Base-by-base conservation (phyloP, 2,888 invertebrate species). In the Patella ulyssiponensis region DNA sequence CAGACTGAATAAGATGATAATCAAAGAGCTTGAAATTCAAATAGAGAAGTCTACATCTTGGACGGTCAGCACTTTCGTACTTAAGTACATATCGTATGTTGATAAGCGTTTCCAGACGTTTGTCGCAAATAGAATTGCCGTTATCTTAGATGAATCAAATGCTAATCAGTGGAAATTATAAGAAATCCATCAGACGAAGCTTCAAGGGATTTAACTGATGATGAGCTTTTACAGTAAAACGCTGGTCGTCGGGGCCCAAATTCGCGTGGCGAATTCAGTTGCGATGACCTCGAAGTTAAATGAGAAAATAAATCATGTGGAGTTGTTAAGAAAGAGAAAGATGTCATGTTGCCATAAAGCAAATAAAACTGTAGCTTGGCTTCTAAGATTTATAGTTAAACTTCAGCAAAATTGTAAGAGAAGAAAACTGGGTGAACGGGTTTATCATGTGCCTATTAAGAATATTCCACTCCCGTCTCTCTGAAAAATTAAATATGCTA, bases 81-180 rank as follows among this genome's bases (percentile, higher is more conserved):
- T 27, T 3, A 27, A 27, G 27, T 71, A 76, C 20, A 44, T 73
- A 51, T 4, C 9, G 3, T 72, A 77, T 56, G 69, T 72, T 52
- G 20, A 17, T 51, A 56, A 71, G 1, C 51, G 72, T 11, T 77
- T 77, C 53, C 27, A 51, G 33, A 77, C 76, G n/a, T 77, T 72
- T n/a, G 73, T 77, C 0, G 73, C 76, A 27, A 72, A 77, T n/a
- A n/a, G n/a, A n/a, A n/a, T n/a, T n/a, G n/a, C n/a, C n/a, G n/a
- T n/a, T n/a, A n/a, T n/a, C n/a, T 52, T 33, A 12, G 73, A 71
- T 64, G 70, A 54, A 3, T 72, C 76, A 4, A 72, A 77, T 51
- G 20, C 53, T 14, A 20, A 53, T 3, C 54, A 76, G 14, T 58
- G 56, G 71, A 11, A 17, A 4, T 72, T 54, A 20, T 58, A 20